Evolutionary conservation across 2,888 invertebrate species (phyloP).

Genomic region (Polymixis lichenea): DNA sequence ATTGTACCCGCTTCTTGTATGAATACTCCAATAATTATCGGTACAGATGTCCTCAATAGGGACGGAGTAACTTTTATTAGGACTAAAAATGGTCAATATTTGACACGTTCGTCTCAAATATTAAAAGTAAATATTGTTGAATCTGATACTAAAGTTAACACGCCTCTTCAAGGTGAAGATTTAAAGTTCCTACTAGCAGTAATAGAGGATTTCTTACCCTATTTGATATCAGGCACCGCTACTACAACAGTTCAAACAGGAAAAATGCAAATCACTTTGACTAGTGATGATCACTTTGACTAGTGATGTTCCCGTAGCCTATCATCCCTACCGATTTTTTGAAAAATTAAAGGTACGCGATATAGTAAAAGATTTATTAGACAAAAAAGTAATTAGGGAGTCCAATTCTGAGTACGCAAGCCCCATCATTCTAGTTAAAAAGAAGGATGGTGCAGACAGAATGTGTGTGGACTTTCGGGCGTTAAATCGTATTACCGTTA

Average conservation of each 20-base stretch:
- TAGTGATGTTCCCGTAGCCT: neutral
- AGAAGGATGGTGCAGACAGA: constrained; percentile 12
- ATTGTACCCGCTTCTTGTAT: too few species aligned
- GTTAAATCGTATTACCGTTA: constrained; percentile 7
- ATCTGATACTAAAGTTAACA: too few species aligned
- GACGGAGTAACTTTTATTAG: too few species aligned
- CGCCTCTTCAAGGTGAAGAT: too few species aligned
- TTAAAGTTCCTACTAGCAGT: neutral
- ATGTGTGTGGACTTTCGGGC: constrained; percentile 11
- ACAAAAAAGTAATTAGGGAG: constrained; percentile 3
- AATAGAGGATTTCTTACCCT: neutral
- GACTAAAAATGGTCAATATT: too few species aligned
- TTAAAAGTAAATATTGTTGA: too few species aligned
- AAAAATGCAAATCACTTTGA: constrained; percentile 21
- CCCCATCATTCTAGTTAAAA: constrained; percentile 17
- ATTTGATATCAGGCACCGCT: constrained; percentile 13
- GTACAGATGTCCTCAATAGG: too few species aligned
- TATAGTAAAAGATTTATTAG: constrained; percentile 8
- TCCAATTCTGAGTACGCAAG: constrained; percentile 13
- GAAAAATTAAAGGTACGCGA: constrained; percentile 13
- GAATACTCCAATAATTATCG: too few species aligned
- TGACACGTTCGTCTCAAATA: too few species aligned
- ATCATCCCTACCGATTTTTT: constrained; percentile 13
- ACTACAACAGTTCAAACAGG: neutral
- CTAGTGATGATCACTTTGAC: constrained; percentile 6